These are phyloP conservation scores for Busseola fusca DNA, from an alignment of 2,888 invertebrate species.

Conservation along the genomic window DNA sequence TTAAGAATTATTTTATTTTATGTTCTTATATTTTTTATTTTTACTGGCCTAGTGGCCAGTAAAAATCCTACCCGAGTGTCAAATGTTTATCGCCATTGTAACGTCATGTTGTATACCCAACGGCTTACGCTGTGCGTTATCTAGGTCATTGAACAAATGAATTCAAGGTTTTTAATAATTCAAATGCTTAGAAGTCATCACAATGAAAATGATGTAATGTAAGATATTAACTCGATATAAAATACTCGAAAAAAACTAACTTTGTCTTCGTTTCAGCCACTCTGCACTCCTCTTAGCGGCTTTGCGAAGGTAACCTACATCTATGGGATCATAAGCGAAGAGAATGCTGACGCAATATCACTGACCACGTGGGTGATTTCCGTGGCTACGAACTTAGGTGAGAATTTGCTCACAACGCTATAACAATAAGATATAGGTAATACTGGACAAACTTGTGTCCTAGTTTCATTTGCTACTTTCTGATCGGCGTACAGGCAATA, in stretches of 20 bases:
- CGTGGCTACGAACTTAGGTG: constrained; percentile 94
- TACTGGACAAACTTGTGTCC: not conserved
- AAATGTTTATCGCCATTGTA: too few species aligned
- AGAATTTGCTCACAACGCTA: constrained; percentile 69
- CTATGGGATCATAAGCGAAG: constrained; percentile 91
- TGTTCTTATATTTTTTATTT: too few species aligned
- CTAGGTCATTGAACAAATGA: not conserved
- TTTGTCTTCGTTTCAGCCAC: constrained; percentile 84
- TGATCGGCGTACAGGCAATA: not conserved
- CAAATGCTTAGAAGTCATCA: not conserved
- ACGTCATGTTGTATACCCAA: not conserved
- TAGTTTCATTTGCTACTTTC: not conserved
- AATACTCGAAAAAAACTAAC: constrained; percentile 4
- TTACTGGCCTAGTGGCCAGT: too few species aligned
- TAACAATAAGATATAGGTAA: not conserved
- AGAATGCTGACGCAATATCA: constrained; percentile 93
- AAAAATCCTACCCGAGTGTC: too few species aligned
- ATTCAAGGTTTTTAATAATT: not conserved
- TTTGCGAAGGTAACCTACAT: constrained; percentile 95
- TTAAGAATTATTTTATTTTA: too few species aligned
- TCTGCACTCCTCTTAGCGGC: constrained; percentile 94
- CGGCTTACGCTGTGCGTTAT: not conserved
- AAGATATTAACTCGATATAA: not conserved
- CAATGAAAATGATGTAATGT: not conserved
- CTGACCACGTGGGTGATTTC: constrained; percentile 95